Evolutionary conservation across 2,113 vertebrate genomes (phyloP).

Genomic region (Gyps fulvus): DNA sequence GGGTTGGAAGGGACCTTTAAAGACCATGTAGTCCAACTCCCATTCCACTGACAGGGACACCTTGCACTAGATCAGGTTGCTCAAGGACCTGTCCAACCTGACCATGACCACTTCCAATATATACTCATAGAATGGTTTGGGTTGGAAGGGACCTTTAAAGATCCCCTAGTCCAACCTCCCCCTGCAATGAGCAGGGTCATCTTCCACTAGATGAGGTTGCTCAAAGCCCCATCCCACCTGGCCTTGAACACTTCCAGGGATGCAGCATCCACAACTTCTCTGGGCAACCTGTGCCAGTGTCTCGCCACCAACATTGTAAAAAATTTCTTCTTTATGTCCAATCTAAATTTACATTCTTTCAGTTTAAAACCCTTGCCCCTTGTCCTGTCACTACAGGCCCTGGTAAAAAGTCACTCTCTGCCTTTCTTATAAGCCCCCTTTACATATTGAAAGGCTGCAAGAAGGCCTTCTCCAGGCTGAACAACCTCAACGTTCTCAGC

Average conservation of each 20-base stretch:
- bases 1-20: not conserved
- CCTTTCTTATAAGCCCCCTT: not conserved
- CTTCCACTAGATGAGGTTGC: not conserved
- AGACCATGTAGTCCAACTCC: too few relatives aligned
- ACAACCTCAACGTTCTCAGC: not conserved
- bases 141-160: not conserved
- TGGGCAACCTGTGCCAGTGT: not conserved
- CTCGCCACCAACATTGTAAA: not conserved
- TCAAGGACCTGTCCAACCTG: not conserved
- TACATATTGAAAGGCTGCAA: not conserved
- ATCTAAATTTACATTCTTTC: not conserved
- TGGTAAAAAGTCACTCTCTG: not conserved
- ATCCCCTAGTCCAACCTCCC: too few relatives aligned
- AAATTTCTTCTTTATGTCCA: not conserved
- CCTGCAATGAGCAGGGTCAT: too few relatives aligned
- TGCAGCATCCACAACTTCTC: not conserved
- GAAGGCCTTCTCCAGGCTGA: not conserved
- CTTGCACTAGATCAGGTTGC: not conserved
- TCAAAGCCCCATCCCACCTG: not conserved
- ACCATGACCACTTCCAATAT: too few relatives aligned
- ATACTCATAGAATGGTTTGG: not conserved
- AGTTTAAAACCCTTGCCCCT: not conserved
- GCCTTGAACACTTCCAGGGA: not conserved
- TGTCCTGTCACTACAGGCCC: not conserved
- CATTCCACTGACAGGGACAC: too few relatives aligned